Evolutionary conservation across 2,113 vertebrate species (phyloP), one percentile per base, ranked within the genome.

Genomic region (Cololabis saira): DNA sequence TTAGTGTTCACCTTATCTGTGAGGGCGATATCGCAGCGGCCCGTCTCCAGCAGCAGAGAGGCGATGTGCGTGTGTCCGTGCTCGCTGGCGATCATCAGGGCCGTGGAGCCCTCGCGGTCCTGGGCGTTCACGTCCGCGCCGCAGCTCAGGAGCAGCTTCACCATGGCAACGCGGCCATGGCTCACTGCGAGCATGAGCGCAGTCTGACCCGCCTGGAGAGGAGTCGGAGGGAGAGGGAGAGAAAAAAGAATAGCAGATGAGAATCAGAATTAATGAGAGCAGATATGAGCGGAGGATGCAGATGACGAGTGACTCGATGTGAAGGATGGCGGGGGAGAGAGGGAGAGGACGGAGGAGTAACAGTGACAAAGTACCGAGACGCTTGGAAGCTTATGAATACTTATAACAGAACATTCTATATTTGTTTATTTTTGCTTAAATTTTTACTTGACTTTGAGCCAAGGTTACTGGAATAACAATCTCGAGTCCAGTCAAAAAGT

Each of bases 101-200:
- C 95, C 0, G 95, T 96, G 59, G 95, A 96, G 54, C 95, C 95
- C 1, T 96, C 94, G 0, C 91, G 87, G 30, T 97, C 96, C 67
- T 96, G 96, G 10, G 90, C 63, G 33, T 96, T 96, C 52, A 95
- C 90, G 5, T 96, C 92, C 0, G 92, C 91, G 1, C 83, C 86
- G 0, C 93, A 94, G n/a, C 89, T 85, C 74, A 97, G 90, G 78
- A 97, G 92, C 17, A 96, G 91, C 37, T 89, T 93, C 74, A 96
- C 96, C 93, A 96, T 94, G 14, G 95, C 94, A 55, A 91, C 85
- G 0, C 94, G 94, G 1, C 95, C 96, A 0, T 97, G 96, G 90
- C 96, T 95, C 64, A 95, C 94, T 0, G 96, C 95, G 21, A 97
- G 90, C 96, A 97, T 97, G 61, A 97, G 90, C 0, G 95, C 96